These are phyloP conservation scores for Microplitis mediator DNA, from an alignment of 1,140 invertebrate genomes.

Conservation along the genomic window DNA sequence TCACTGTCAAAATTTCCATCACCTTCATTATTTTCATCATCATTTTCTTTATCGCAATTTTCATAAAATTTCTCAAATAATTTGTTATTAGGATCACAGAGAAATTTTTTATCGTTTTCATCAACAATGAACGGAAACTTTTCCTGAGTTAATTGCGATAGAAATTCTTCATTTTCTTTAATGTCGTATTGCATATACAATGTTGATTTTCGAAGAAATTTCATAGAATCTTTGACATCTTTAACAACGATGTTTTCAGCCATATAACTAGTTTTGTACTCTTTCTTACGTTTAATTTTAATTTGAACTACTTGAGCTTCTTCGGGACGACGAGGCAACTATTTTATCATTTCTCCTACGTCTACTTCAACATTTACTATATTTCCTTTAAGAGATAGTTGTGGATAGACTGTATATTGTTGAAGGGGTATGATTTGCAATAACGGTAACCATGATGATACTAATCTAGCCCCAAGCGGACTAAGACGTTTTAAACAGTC, in stretches of 20 bases:
- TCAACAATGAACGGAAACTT: background rate
- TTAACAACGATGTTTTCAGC: too few relatives aligned
- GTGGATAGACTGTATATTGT: constrained; percentile 9
- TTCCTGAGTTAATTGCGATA: background rate
- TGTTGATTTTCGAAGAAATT: background rate
- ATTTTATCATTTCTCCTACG: constrained; percentile 12
- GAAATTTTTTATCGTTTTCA: background rate
- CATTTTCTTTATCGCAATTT: background rate
- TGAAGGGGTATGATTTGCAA: constrained; percentile 9
- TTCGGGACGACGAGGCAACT: background rate
- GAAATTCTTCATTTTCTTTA: background rate
- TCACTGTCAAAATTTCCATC: background rate
- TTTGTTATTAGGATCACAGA: background rate
- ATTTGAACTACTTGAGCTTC: too few relatives aligned
- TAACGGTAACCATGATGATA: background rate
- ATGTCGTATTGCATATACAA: background rate
- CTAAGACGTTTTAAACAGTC: background rate
- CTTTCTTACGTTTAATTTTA: too few relatives aligned
- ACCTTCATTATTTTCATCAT: background rate
- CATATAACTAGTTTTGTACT: too few relatives aligned
- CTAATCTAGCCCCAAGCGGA: background rate
- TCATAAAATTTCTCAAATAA: background rate
- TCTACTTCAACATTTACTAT: constrained; percentile 18
- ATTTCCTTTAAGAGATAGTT: constrained; percentile 20
- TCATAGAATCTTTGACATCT: background rate